Evolutionary conservation across 2,797 vertebrate species (phyloP).

Genomic region (Oreochromis mossambicus): DNA sequence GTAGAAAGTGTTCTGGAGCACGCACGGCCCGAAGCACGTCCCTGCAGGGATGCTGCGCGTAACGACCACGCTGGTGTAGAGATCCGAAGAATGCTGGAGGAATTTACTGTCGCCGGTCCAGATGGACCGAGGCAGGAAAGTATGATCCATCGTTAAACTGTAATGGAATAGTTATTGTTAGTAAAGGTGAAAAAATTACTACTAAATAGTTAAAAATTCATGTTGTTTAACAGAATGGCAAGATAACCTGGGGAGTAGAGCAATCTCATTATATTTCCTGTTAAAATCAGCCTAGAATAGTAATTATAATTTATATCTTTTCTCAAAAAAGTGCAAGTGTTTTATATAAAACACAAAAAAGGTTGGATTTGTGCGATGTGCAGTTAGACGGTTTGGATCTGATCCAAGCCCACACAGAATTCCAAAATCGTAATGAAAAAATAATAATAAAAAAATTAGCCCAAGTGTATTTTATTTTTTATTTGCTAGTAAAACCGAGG

Average conservation of each 20-base stretch:
- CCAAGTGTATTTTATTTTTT: neutral
- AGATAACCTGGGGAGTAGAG: neutral
- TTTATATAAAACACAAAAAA: neutral
- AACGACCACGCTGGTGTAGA: slow-evolving; percentile 82
- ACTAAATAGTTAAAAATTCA: neutral
- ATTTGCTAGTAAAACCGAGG: neutral
- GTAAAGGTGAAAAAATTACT: neutral
- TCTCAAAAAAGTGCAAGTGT: neutral
- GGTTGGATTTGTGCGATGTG: neutral
- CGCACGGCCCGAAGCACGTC: slow-evolving; percentile 83
- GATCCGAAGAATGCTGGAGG: slow-evolving; percentile 80
- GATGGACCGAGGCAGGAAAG: slow-evolving; percentile 76
- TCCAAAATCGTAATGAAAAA: neutral
- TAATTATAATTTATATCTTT: neutral
- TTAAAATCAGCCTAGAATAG: neutral
- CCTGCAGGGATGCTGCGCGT: slow-evolving; percentile 84
- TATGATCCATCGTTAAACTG: slow-evolving; percentile 80
- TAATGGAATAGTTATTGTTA: neutral
- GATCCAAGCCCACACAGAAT: neutral
- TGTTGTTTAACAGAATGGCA: neutral
- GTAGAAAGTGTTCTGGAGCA: slow-evolving; percentile 83
- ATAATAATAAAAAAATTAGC: neutral
- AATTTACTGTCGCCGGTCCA: slow-evolving; percentile 82
- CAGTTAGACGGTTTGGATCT: neutral
- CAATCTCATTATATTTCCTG: neutral